These are phyloP conservation scores for Drosophila borborema DNA, from an alignment of 2,888 invertebrate species.

Conservation along the genomic window DNA sequence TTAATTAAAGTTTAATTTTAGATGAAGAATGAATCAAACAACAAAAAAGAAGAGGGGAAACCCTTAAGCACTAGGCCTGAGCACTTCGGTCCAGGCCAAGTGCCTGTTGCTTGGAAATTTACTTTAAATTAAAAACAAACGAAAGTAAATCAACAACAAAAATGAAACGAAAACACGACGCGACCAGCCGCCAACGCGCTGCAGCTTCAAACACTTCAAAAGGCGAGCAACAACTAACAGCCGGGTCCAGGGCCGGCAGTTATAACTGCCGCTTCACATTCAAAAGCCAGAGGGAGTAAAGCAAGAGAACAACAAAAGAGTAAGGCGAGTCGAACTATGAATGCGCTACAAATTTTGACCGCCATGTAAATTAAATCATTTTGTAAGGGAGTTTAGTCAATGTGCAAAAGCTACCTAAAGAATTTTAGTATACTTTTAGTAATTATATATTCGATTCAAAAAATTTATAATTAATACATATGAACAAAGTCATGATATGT, in stretches of 20 bases:
- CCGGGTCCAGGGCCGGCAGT: conserved; percentile 58
- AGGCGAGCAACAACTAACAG: conserved; percentile 69
- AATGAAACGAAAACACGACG: conserved; percentile 74
- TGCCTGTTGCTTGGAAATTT: conserved; percentile 60
- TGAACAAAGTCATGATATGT: not conserved
- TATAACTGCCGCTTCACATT: conserved; percentile 62
- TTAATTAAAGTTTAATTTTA: conserved; percentile 38
- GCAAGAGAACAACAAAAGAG: conserved; percentile 11
- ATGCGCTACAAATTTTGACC: conserved; percentile 16
- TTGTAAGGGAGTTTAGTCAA: not conserved
- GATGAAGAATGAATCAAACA: conserved; percentile 11
- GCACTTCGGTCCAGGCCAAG: conserved; percentile 38
- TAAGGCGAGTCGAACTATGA: not conserved
- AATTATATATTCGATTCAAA: not conserved
- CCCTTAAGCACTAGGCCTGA: conserved; percentile 41
- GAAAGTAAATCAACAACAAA: conserved; percentile 79
- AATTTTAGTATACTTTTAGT: not conserved
- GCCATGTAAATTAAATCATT: not conserved
- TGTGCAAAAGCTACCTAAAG: too few species aligned
- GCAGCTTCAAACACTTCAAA: conserved; percentile 68
- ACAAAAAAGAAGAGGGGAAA: conserved; percentile 16
- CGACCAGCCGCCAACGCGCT: conserved; percentile 68
- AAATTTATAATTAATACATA: not conserved
- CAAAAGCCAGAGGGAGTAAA: conserved; percentile 53
- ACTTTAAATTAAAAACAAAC: conserved; percentile 78